These are phyloP conservation scores for Steromphala cineraria DNA, from an alignment of 2,888 invertebrate genomes.

Conservation along the genomic window DNA sequence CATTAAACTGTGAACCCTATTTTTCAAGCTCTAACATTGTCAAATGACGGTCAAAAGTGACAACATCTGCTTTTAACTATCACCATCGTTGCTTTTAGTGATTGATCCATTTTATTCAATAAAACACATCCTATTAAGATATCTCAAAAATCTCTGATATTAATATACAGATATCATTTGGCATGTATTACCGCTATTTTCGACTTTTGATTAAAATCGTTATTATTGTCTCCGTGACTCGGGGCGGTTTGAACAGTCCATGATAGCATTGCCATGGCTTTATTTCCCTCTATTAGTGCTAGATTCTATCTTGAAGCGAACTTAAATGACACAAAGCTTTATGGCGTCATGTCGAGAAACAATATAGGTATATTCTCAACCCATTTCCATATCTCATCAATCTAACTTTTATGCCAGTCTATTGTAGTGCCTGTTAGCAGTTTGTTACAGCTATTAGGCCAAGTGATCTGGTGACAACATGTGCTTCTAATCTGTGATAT, in stretches of 20 bases:
- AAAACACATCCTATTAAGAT: too few relatives aligned
- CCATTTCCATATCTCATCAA: background rate
- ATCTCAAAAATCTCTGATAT: too few relatives aligned
- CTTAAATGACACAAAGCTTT: background rate
- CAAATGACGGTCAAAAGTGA: too few relatives aligned
- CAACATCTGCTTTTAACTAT: too few relatives aligned
- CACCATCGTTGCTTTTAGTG: too few relatives aligned
- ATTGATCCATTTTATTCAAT: too few relatives aligned
- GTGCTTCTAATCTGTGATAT: background rate
- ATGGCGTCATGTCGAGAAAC: slow-evolving; percentile 6
- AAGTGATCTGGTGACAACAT: background rate
- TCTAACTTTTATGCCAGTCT: background rate
- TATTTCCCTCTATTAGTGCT: background rate
- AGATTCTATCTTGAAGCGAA: slow-evolving; percentile 7
- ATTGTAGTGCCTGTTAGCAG: background rate
- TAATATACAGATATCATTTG: background rate
- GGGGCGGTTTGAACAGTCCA: background rate
- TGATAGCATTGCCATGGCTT: background rate
- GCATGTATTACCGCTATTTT: background rate
- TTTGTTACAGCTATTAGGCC: background rate
- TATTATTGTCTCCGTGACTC: background rate
- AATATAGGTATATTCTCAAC: background rate
- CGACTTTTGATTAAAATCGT: slow-evolving; percentile 16
- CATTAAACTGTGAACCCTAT: too few relatives aligned
- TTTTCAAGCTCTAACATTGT: too few relatives aligned